Conservation (phyloP, 64 coral and sea anemone genomes). For the Acropora tenuis region DNA sequence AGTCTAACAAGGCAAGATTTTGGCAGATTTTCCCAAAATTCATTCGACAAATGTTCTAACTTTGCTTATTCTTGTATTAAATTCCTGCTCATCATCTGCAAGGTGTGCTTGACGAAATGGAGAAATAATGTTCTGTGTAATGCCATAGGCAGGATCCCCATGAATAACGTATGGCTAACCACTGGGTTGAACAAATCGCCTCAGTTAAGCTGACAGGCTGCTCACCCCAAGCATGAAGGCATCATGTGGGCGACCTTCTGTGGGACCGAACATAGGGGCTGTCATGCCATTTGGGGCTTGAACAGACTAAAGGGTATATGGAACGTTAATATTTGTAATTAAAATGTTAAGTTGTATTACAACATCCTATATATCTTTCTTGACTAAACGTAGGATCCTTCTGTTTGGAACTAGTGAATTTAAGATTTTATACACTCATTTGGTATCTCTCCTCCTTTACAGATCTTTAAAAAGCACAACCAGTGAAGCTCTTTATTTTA, state of each 20-base stretch:
- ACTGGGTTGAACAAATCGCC: conserved; percentile 51
- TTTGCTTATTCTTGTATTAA: conserved; percentile 64
- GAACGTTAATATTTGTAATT: conserved; percentile 44
- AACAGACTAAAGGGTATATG: conserved; percentile 58
- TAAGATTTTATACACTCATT: conserved; percentile 54
- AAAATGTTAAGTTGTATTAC: conserved; percentile 48
- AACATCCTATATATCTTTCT: conserved; percentile 57
- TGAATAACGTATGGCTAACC: conserved; percentile 71
- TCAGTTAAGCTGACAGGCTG: conserved; percentile 53
- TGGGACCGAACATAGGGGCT: conserved; percentile 66
- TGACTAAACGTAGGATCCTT: conserved; percentile 49
- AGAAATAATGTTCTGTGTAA: conserved; percentile 64
- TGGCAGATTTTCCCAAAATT: conserved; percentile 66
- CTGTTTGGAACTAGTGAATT: conserved; percentile 58
- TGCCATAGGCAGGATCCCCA: conserved; percentile 70
- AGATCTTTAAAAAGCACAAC: conserved; percentile 68
- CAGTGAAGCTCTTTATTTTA: conserved; percentile 36
- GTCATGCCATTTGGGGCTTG: conserved; percentile 59
- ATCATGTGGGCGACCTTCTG: background rate
- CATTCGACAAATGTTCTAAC: conserved; percentile 63
- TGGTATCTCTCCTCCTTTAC: conserved; percentile 58
- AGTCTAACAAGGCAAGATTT: background rate
- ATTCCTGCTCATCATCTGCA: conserved; percentile 68
- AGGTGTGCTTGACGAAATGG: conserved; percentile 62
- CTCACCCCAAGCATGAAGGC: conserved; percentile 45